Conservation (phyloP, 2,113 vertebrate genomes). For the Zosterops lateralis region DNA sequence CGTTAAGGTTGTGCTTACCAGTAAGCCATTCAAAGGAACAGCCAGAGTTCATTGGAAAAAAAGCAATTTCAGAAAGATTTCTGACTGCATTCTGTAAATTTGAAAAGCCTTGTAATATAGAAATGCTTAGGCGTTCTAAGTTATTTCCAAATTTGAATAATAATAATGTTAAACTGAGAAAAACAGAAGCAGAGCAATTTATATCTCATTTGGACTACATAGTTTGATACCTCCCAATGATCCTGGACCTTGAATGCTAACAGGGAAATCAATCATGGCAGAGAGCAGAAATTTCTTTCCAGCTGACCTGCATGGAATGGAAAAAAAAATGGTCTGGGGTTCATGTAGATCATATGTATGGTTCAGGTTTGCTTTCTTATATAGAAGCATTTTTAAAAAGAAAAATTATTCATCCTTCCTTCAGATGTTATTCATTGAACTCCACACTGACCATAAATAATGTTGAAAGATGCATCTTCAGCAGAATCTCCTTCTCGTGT, state of each 20-base stretch:
- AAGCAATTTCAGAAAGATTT: background rate
- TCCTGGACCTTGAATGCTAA: background rate
- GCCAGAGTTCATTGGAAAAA: background rate
- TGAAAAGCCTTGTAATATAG: background rate
- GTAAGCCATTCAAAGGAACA: background rate
- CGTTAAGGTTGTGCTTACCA: background rate
- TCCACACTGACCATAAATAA: background rate
- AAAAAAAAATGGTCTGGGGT: background rate
- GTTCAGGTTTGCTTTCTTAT: background rate
- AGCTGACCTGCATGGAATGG: background rate
- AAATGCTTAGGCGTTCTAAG: background rate
- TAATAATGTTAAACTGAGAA: background rate
- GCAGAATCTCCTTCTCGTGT: background rate
- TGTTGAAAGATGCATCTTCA: background rate
- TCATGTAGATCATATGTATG: background rate
- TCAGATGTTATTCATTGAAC: background rate
- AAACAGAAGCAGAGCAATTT: background rate
- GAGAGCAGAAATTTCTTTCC: background rate
- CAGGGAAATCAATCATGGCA: background rate
- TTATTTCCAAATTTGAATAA: background rate
- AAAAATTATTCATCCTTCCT: background rate
- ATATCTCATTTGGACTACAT: background rate
- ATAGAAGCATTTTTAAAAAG: background rate
- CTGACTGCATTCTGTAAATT: background rate
- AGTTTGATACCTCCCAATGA: background rate